Conservation (phyloP, 2,888 invertebrate species). For the Temnothorax unifasciatus region DNA sequence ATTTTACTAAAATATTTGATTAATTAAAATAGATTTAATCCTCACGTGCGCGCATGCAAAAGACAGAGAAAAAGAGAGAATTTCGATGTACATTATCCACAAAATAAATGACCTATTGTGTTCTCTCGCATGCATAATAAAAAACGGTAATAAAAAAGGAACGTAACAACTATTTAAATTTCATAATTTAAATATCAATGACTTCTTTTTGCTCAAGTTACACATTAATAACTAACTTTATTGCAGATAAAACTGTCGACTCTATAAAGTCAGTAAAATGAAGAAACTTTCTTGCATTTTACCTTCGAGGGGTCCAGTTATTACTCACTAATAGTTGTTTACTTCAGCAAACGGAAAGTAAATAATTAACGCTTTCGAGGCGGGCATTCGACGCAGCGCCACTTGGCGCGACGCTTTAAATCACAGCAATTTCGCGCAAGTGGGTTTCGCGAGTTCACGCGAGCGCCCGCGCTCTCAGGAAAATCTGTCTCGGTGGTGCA, state of each 20-base stretch:
- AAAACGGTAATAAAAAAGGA: neutral
- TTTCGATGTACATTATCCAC: neutral
- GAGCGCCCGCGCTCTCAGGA: slow-evolving; percentile 29
- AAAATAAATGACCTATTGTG: slow-evolving; percentile 1
- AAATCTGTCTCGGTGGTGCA: slow-evolving; percentile 65
- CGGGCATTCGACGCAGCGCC: slow-evolving; percentile 27
- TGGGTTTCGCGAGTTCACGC: slow-evolving; percentile 27
- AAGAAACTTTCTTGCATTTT: slow-evolving; percentile 1
- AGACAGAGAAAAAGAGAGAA: neutral
- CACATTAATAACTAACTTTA: neutral
- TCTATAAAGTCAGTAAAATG: slow-evolving; percentile 16
- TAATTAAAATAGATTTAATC: slow-evolving; percentile 19
- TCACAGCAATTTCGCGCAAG: slow-evolving; percentile 54
- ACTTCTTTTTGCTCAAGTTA: neutral
- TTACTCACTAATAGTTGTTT: slow-evolving; percentile 44
- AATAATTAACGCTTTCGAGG: slow-evolving; percentile 47
- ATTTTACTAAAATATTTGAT: slow-evolving; percentile 2
- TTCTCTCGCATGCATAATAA: neutral
- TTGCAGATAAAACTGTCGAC: neutral
- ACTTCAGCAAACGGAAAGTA: slow-evolving; percentile 42
- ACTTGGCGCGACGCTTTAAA: slow-evolving; percentile 47
- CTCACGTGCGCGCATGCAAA: neutral
- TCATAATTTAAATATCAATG: neutral
- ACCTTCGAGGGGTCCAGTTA: slow-evolving; percentile 8
- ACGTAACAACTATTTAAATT: neutral